A percentile compares a stretch with the other conserved stretches of the same genome.
Conservation (phyloP, 2,888 invertebrate genomes). For the Venusia cambrica region DNA sequence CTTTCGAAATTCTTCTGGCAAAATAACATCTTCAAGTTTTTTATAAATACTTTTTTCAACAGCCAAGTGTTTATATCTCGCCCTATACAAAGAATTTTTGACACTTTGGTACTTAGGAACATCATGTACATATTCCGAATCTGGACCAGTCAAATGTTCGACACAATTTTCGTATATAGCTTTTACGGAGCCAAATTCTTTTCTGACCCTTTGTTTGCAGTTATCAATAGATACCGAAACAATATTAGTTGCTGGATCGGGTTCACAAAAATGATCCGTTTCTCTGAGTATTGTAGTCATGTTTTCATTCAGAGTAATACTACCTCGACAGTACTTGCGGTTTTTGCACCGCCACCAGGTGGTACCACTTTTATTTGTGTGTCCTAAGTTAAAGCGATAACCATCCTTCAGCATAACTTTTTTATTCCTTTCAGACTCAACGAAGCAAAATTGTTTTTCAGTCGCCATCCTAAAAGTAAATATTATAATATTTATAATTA, state of each 20-base stretch:
- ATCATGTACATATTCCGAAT: constrained; percentile 1
- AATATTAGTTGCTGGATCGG: constrained; percentile 1
- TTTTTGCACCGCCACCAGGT: constrained; percentile 2
- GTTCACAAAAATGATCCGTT: constrained; percentile 1
- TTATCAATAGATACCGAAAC: constrained; percentile 1
- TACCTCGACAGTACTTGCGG: constrained; percentile 2
- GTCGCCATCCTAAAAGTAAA: no score
- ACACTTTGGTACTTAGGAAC: neutral
- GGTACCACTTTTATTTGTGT: constrained; percentile 1
- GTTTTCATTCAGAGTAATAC: constrained; percentile 3
- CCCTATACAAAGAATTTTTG: no score
- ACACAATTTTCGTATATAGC: neutral
- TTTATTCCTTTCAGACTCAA: constrained; percentile 2
- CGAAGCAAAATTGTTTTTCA: no score
- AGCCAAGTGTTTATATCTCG: neutral
- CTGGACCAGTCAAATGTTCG: constrained; percentile 1
- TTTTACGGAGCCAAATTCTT: no score
- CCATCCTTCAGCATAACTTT: constrained; percentile 2
- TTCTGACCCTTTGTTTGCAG: no score
- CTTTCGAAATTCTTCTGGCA: constrained; percentile 1
- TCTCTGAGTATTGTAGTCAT: constrained; percentile 1
- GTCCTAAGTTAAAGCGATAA: constrained; percentile 3
- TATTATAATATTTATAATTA: no score
- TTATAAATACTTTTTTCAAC: constrained; percentile 1
- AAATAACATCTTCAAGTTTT: constrained; percentile 1